These are phyloP conservation scores for Melieria omissa DNA, from an alignment of 2,888 invertebrate species.

Conservation along the genomic window DNA sequence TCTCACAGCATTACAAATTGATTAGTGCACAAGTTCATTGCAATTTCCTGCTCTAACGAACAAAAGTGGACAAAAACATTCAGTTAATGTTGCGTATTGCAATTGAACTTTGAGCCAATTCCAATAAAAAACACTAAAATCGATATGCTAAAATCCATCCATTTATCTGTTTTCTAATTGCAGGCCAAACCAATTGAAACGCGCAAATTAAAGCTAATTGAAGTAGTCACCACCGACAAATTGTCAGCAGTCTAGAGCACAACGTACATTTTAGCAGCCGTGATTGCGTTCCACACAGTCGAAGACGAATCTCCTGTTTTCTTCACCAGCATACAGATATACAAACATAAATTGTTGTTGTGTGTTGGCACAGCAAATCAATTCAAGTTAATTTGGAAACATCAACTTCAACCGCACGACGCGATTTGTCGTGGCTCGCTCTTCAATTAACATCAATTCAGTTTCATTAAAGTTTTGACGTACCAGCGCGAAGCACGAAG, in stretches of 20 bases:
- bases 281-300: too few relatives aligned
- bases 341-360: too few relatives aligned
- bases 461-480: conserved; percentile 37
- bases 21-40: too few relatives aligned
- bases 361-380: neutral
- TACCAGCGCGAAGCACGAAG: neutral
- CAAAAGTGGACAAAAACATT: too few relatives aligned
- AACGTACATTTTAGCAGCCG: neutral
- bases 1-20: too few relatives aligned
- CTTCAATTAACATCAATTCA: conserved; percentile 34
- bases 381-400: neutral
- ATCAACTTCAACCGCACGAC: neutral
- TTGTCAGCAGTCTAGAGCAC: neutral
- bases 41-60: too few relatives aligned
- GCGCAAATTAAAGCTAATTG: conserved; percentile 14
- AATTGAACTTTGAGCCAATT: too few relatives aligned
- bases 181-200: conserved; percentile 43
- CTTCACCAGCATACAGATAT: too few relatives aligned
- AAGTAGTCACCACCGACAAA: conserved; percentile 19
- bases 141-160: too few relatives aligned
- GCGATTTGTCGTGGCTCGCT: neutral
- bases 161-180: conserved; percentile 32
- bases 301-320: too few relatives aligned
- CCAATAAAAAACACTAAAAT: too few relatives aligned
- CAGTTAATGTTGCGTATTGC: too few relatives aligned